phyloP scores from a whole-genome alignment of 2,113 vertebrate genomes.

The Dicrurus megarhynchus region DNA sequence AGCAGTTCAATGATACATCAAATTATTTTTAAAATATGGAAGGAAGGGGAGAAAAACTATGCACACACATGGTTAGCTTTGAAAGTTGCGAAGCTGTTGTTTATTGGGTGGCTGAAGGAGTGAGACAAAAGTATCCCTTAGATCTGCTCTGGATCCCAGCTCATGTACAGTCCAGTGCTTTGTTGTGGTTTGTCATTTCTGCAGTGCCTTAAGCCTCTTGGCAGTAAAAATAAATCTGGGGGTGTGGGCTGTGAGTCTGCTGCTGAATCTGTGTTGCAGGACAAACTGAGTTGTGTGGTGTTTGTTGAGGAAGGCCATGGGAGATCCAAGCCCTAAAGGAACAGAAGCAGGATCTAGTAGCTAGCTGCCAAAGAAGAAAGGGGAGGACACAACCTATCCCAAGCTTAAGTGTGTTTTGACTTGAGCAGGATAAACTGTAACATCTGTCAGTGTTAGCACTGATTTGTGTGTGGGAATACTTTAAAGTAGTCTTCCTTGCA shows the following conservation, averaged over 20 bases:
- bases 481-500: neutral
- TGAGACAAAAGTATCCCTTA: neutral
- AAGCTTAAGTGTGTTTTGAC: neutral
- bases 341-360: neutral
- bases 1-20: neutral
- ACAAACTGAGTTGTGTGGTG: neutral
- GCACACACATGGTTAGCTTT: neutral
- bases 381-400: neutral
- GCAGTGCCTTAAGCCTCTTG: neutral
- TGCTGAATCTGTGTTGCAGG: neutral
- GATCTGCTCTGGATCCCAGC: neutral
- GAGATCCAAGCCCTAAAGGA: neutral
- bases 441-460: neutral
- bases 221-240: neutral
- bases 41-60: neutral
- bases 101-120: neutral
- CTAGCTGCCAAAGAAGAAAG: neutral
- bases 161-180: neutral
- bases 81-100: neutral
- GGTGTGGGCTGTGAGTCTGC: neutral
- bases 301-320: neutral
- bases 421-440: neutral
- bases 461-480: neutral
- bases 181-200: neutral
- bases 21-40: slow-evolving; percentile 6